Evolutionary conservation across 2,888 invertebrate genomes (phyloP).

Genomic region (Pycnomerus fuliginosus): DNA sequence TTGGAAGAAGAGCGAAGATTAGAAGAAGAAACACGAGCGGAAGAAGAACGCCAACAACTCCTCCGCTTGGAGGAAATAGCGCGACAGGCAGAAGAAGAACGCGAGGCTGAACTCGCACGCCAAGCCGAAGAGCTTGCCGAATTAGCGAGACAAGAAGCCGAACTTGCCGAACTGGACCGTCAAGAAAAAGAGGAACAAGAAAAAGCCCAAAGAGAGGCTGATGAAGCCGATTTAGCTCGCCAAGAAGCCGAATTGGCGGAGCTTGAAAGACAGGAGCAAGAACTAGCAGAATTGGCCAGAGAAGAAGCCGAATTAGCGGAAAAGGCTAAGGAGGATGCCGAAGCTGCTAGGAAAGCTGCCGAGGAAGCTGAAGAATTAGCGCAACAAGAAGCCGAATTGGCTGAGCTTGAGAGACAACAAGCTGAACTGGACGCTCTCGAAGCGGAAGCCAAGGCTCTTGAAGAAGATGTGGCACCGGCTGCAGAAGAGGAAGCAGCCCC

Average conservation of each 20-base stretch:
- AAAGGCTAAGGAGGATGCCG: slow-evolving; percentile 20
- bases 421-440: slow-evolving; percentile 35
- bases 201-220: slow-evolving; percentile 57
- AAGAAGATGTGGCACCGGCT: slow-evolving; percentile 11
- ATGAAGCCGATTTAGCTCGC: slow-evolving; percentile 52
- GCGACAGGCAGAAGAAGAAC: slow-evolving; percentile 63
- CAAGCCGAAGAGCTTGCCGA: slow-evolving; percentile 57
- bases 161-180: slow-evolving; percentile 60
- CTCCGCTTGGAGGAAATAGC: slow-evolving; percentile 61
- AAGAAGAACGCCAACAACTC: slow-evolving; percentile 54
- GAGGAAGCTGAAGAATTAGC: slow-evolving; percentile 5
- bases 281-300: slow-evolving; percentile 51
- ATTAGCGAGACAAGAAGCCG: slow-evolving; percentile 61
- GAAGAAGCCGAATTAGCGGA: slow-evolving; percentile 60
- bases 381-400: slow-evolving; percentile 28
- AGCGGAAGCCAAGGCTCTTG: slow-evolving; percentile 32
- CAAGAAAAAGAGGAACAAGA: slow-evolving; percentile 56
- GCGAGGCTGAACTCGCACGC: slow-evolving; percentile 67
- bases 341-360: slow-evolving; percentile 1
- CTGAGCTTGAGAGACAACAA: slow-evolving; percentile 36
- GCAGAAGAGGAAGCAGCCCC: slow-evolving; percentile 24
- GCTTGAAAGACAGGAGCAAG: slow-evolving; percentile 56
- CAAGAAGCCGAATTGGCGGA: slow-evolving; percentile 67
- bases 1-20: slow-evolving; percentile 55
- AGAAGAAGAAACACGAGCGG: slow-evolving; percentile 49